Base-by-base conservation (phyloP, 2,113 vertebrate species). In the Paraplagusia blochii region DNA sequence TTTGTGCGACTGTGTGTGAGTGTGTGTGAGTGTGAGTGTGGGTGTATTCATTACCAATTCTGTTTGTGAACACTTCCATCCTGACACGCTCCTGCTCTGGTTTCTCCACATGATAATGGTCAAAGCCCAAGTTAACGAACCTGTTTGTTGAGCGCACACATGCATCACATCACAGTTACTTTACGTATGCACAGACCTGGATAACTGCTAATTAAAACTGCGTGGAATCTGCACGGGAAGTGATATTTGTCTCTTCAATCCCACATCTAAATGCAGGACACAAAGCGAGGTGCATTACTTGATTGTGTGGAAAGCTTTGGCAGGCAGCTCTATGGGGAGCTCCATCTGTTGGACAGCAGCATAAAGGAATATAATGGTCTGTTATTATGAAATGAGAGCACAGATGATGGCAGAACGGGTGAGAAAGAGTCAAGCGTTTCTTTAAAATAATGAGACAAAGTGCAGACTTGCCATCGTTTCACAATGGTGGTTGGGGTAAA, bases 61-160 rank as follows among this genome's bases (percentile, higher is more conserved):
- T 88, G 85, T 84, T 93, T 77, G 94, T 95, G 81, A 97, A 93
- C 63, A 97, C 85, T 34, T 88, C 82, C 71, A 98, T 81, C 62
- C 89, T 91, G 35, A 88, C 55, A 18, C 75, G 81, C 47, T 88
- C 77, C 35, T 81, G 57, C 65, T 84, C 70, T 14, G 74, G 63
- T 48, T 77, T 86, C 66, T 81, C 73, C 4, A 76, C 79, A 72
- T 91, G 79, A 80, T 67, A 85, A 81, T 84, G 85, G 76, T 92
- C 89, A 66, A 86, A 93, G 40, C 95, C 94, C 67, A 99, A 90
- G 82, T 95, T 93, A 44, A 92, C 87, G 74, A 96, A 91, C 66
- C 96, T 97, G 72, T 44, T 34, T 1, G 8, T 8, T 17, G 62
- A 29, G 38, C 6, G 42, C 38, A 64, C 43, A 49, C 44, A 52